A percentile compares a stretch with the other conserved stretches of the same genome.
phyloP scores from a whole-genome alignment of 2,113 vertebrate species.

The Pyxicephalus adspersus region DNA sequence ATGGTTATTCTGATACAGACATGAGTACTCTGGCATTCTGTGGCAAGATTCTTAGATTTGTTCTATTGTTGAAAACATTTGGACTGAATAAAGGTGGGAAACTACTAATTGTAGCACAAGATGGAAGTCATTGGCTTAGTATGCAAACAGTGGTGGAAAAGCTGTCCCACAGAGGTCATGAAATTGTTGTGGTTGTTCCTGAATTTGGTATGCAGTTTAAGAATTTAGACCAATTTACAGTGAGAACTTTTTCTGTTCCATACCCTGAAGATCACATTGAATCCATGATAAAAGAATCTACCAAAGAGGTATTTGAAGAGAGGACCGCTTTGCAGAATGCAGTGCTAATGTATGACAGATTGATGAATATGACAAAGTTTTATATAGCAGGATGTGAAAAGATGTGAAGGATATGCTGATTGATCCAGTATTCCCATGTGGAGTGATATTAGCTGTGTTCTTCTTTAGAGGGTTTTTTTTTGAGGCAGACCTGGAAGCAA shows the following conservation, averaged over 20 bases:
- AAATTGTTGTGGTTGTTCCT: slow-evolving; percentile 72
- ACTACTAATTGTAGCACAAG: slow-evolving; percentile 81
- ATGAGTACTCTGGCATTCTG: not conserved
- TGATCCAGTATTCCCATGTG: slow-evolving; percentile 82
- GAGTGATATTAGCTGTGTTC: slow-evolving; percentile 80
- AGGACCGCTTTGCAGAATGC: slow-evolving; percentile 57
- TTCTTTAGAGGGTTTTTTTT: slow-evolving; percentile 77
- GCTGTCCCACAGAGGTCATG: slow-evolving; percentile 76
- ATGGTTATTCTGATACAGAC: not conserved
- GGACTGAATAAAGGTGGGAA: slow-evolving; percentile 66
- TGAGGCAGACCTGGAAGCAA: slow-evolving; percentile 67
- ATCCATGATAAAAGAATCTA: accelerated
- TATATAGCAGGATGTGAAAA: slow-evolving; percentile 65
- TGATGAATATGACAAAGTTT: slow-evolving; percentile 62
- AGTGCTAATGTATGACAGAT: accelerated
- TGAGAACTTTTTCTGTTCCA: slow-evolving; percentile 64
- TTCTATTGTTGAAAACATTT: slow-evolving; percentile 54
- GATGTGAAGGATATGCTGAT: slow-evolving; percentile 77
- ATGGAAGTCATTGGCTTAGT: slow-evolving; percentile 88
- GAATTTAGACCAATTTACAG: slow-evolving; percentile 68
- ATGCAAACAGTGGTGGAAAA: slow-evolving; percentile 70
- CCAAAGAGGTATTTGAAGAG: not conserved
- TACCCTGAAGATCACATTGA: slow-evolving; percentile 67
- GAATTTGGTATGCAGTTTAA: slow-evolving; percentile 73
- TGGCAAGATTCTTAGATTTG: not conserved